Conservation (phyloP, 2,888 invertebrate genomes). For the Linyphia triangularis region DNA sequence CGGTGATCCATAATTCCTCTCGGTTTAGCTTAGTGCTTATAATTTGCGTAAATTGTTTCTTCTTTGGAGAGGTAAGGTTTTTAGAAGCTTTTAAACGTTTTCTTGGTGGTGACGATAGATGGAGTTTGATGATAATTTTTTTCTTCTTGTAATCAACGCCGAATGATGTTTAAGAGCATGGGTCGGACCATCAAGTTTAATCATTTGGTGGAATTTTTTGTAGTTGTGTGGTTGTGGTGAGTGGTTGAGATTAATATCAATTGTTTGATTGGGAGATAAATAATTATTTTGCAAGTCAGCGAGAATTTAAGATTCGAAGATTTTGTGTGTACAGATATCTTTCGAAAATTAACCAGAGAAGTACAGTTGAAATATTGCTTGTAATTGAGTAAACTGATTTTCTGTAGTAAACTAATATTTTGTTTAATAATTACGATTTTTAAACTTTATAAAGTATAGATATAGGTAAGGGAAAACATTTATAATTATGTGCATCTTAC, state of each 20-base stretch:
- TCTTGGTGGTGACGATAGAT: constrained; percentile 26
- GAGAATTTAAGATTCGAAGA: too few relatives aligned
- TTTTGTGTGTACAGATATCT: too few relatives aligned
- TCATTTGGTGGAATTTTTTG: constrained; percentile 30
- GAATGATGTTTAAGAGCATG: constrained; percentile 14
- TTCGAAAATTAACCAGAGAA: too few relatives aligned
- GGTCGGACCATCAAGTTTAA: constrained; percentile 20
- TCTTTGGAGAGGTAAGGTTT: constrained; percentile 39
- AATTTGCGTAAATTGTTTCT: constrained; percentile 75
- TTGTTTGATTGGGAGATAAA: neutral
- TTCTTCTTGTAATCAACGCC: neutral
- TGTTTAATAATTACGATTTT: too few relatives aligned
- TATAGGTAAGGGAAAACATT: too few relatives aligned
- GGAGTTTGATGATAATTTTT: neutral
- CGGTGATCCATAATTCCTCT: constrained; percentile 72
- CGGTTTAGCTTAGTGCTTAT: constrained; percentile 72
- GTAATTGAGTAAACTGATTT: too few relatives aligned
- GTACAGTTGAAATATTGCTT: too few relatives aligned
- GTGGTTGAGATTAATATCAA: constrained; percentile 32
- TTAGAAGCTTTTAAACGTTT: constrained; percentile 70
- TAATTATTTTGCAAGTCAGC: too few relatives aligned
- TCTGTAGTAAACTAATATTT: too few relatives aligned
- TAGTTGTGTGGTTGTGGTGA: constrained; percentile 3
- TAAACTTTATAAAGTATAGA: too few relatives aligned
- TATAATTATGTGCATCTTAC: too few relatives aligned